These are phyloP conservation scores for Lamellibrachia luymesi DNA, from an alignment of 1,140 invertebrate genomes.

Conservation along the genomic window DNA sequence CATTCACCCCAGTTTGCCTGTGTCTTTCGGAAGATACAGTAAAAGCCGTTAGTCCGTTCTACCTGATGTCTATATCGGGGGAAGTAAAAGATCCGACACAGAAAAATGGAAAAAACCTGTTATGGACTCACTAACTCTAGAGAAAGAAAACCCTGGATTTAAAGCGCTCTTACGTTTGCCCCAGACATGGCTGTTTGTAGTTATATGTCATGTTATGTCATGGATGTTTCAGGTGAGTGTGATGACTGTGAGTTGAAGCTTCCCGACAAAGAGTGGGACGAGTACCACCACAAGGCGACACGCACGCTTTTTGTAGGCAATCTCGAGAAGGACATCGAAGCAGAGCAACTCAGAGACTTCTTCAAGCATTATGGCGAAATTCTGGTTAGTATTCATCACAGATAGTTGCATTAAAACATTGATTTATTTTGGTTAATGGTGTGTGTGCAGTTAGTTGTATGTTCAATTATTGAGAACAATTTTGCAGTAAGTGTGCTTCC, in stretches of 20 bases:
- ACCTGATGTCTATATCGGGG: too few species aligned
- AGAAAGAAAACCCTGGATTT: too few species aligned
- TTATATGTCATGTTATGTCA: not conserved
- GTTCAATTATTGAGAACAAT: not conserved
- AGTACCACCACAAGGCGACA: conserved; percentile 92
- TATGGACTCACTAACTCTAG: too few species aligned
- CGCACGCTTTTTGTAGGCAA: conserved; percentile 85
- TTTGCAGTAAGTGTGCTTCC: not conserved
- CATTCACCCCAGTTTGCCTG: too few species aligned
- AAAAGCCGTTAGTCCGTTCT: too few species aligned
- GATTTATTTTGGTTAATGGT: not conserved
- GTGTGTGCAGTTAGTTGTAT: too few species aligned
- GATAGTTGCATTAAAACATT: conserved; percentile 7
- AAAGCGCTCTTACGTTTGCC: not conserved
- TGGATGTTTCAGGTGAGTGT: conserved; percentile 62
- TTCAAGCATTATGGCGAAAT: conserved; percentile 95
- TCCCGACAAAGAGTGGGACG: conserved; percentile 92
- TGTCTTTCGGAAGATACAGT: too few species aligned
- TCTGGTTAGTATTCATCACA: conserved; percentile 67
- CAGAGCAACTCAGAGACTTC: conserved; percentile 80
- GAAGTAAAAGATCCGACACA: too few species aligned
- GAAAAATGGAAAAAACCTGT: too few species aligned
- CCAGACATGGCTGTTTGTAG: not conserved
- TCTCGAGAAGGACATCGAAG: conserved; percentile 89
- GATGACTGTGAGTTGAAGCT: conserved; percentile 85